phyloP scores from a whole-genome alignment of 2,797 vertebrate species.

The Enoplosus armatus region DNA sequence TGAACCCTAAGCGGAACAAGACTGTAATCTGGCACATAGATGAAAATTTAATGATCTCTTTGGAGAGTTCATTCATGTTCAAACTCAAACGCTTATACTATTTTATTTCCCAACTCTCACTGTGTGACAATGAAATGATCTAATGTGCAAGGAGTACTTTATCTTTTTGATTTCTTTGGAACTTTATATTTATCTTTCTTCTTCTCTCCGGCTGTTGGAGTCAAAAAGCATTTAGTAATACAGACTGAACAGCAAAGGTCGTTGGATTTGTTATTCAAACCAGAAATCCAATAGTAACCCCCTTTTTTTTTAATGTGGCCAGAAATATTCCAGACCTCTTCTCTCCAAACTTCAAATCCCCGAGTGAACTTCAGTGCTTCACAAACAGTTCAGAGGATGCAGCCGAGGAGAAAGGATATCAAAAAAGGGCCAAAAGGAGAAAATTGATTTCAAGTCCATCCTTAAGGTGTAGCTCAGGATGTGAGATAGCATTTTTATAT shows the following conservation, averaged over 20 bases:
- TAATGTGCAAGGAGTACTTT: background rate
- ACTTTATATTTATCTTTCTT: conserved; percentile 17
- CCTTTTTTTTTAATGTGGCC: conserved; percentile 6
- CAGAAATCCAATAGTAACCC: conserved; percentile 40
- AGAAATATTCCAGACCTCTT: conserved; percentile 55
- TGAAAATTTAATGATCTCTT: conserved; percentile 28
- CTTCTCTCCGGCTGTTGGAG: conserved; percentile 11
- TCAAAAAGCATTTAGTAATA: conserved; percentile 31
- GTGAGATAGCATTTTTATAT: conserved; percentile 34
- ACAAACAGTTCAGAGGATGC: conserved; percentile 54
- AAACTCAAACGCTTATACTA: conserved; percentile 2
- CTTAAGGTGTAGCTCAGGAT: conserved; percentile 48
- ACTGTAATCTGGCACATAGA: conserved; percentile 28
- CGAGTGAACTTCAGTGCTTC: conserved; percentile 57
- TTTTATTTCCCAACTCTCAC: conserved; percentile 26
- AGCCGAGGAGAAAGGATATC: conserved; percentile 48
- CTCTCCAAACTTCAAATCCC: conserved; percentile 61
- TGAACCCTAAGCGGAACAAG: conserved; percentile 7
- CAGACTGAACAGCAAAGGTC: conserved; percentile 53
- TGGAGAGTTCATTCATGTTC: conserved; percentile 26
- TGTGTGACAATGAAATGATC: conserved; percentile 23
- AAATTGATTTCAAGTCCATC: conserved; percentile 66
- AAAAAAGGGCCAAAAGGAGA: conserved; percentile 56
- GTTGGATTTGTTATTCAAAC: conserved; percentile 49
- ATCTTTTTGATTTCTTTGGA: conserved; percentile 28